A percentile compares a stretch with the other conserved stretches of the same genome.
Conservation (phyloP, 2,797 vertebrate species). For the Neomorphus geoffroyi region DNA sequence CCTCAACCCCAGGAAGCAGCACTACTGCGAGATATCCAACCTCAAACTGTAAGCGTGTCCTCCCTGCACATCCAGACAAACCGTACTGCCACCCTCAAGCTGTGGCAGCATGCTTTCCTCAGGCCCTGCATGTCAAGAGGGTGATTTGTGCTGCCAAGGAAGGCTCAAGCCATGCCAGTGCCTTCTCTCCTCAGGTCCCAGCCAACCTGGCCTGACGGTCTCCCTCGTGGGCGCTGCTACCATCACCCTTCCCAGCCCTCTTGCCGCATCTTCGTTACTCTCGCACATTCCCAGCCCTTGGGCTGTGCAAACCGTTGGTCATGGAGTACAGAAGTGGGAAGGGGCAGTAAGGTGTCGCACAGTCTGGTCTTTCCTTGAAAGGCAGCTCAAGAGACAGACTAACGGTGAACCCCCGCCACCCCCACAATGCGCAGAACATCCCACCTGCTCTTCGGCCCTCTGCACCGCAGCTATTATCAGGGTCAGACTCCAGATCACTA, state of each 20-base stretch:
- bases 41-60: fast-evolving
- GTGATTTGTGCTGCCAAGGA: neutral
- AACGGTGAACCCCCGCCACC: too few species aligned
- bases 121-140: neutral
- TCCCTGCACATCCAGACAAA: fast-evolving
- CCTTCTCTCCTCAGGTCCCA: neutral
- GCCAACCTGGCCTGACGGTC: fast-evolving
- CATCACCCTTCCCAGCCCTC: neutral
- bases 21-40: neutral
- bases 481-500: neutral
- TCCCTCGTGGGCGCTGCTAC: fast-evolving
- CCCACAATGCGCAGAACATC: fast-evolving
- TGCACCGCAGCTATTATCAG: neutral
- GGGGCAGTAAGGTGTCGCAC: fast-evolving
- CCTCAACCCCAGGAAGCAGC: neutral
- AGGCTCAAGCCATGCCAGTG: neutral
- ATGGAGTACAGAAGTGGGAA: neutral
- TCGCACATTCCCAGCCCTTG: fast-evolving
- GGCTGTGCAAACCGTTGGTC: fast-evolving
- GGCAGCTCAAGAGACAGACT: neutral
- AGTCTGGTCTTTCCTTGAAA: neutral
- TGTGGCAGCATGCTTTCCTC: neutral
- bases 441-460: neutral
- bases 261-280: neutral
- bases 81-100: neutral